These are phyloP conservation scores for Pristionchus maxplancki DNA, from an alignment of 2,888 invertebrate genomes.

Conservation along the genomic window DNA sequence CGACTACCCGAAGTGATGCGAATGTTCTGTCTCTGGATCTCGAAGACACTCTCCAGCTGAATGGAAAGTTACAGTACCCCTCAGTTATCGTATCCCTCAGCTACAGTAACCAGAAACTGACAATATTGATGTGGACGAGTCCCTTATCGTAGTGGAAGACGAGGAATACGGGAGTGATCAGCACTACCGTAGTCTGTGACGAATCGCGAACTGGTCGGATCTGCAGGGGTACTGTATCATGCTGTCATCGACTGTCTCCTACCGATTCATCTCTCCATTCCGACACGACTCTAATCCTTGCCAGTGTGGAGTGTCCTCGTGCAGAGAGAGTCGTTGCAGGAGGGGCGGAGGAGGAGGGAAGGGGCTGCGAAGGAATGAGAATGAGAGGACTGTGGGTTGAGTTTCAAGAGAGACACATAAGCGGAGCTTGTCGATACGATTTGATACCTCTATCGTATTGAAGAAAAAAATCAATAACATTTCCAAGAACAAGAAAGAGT, in stretches of 20 bases:
- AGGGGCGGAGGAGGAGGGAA: conserved; percentile 8
- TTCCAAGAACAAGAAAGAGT: too few species aligned
- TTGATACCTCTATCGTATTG: too few species aligned
- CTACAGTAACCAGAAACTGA: conserved; percentile 28
- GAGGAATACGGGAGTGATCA: conserved; percentile 65
- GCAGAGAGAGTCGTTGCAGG: not conserved
- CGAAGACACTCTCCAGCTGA: conserved; percentile 41
- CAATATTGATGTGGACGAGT: conserved; percentile 64
- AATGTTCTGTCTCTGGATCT: conserved; percentile 38
- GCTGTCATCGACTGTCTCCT: not conserved
- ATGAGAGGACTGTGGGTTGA: not conserved
- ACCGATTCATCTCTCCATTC: conserved; percentile 44
- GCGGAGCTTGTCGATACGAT: not conserved
- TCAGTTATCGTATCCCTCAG: not conserved
- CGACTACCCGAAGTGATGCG: conserved; percentile 1
- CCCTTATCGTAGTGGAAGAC: conserved; percentile 64
- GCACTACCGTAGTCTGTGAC: conserved; percentile 54
- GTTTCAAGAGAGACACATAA: not conserved
- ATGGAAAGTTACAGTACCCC: not conserved
- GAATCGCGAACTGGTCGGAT: not conserved
- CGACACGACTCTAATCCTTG: conserved; percentile 39
- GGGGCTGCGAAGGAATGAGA: not conserved
- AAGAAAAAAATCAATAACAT: too few species aligned
- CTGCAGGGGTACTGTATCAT: not conserved
- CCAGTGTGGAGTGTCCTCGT: conserved; percentile 44